A percentile compares a stretch with the other conserved stretches of the same genome.
Conservation (phyloP, 2,888 invertebrate species). For the Cantharis flavilabris region DNA sequence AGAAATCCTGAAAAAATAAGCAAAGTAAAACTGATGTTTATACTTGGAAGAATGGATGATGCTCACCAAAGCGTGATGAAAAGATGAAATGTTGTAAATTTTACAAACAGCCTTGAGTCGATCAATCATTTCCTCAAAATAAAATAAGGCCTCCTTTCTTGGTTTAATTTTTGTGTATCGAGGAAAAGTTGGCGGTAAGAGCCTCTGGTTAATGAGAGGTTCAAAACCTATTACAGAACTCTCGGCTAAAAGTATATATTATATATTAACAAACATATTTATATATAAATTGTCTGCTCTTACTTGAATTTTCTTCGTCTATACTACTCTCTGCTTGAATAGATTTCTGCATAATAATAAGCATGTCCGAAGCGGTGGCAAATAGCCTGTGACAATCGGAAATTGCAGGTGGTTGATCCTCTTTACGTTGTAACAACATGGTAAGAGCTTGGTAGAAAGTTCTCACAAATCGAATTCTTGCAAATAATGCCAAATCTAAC, state of each 20-base stretch:
- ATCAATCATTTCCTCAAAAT: slow-evolving; percentile 81
- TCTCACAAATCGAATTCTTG: slow-evolving; percentile 84
- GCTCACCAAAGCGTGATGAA: slow-evolving; percentile 80
- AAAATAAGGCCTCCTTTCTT: slow-evolving; percentile 75
- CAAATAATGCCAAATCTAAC: slow-evolving; percentile 64
- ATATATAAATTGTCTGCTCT: too few relatives aligned
- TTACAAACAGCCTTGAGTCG: slow-evolving; percentile 81
- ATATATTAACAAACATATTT: too few relatives aligned
- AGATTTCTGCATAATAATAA: slow-evolving; percentile 79
- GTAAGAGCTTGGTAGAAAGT: slow-evolving; percentile 82
- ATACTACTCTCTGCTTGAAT: slow-evolving; percentile 51
- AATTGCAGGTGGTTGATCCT: slow-evolving; percentile 64
- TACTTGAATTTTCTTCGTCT: background rate
- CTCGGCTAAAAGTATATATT: slow-evolving; percentile 58
- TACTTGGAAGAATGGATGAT: background rate
- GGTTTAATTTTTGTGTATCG: slow-evolving; percentile 92
- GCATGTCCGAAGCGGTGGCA: slow-evolving; percentile 79
- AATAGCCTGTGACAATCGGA: slow-evolving; percentile 82
- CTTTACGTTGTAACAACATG: slow-evolving; percentile 62
- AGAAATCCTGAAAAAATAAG: slow-evolving; percentile 63
- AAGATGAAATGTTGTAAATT: slow-evolving; percentile 76
- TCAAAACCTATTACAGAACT: slow-evolving; percentile 92
- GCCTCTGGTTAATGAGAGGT: slow-evolving; percentile 91
- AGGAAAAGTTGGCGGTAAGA: slow-evolving; percentile 97
- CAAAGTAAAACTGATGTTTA: background rate